Base-by-base conservation (phyloP, 2,113 vertebrate genomes). In the Sinocyclocheilus rhinocerous region DNA sequence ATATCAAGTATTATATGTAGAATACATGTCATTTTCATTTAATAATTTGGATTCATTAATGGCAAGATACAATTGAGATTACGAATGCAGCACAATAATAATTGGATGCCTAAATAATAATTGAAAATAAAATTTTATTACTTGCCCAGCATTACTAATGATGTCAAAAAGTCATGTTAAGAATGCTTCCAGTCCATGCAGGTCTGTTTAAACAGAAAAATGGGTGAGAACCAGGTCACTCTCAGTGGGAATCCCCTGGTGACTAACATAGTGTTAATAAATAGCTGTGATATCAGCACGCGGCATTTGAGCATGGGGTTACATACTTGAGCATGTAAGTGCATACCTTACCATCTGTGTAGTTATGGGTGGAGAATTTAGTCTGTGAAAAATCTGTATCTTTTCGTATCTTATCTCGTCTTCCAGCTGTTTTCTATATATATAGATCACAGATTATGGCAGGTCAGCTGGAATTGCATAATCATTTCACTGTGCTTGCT, bases 131-230 rank as follows among this genome's bases (percentile, higher is more conserved):
- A 4, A 4, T 52, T 52, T 52, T 13, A 52, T 52, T 52, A 70
- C 1, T 20, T n/a, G 0, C 36, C 13, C 24, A 61, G 2, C 12
- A 7, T n/a, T 22, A 61, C 33, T 39, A 61, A n/a, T 61, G n/a
- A n/a, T 61, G 57, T 42, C 33, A 80, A 24, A 61, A 63, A 42
- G 33, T 5, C 50, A 52, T 52, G 50, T 15, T 52, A 52, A 52
- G 12, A 52, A 52, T 52, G 50, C 13, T 15, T 52, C 50, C 13
- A 1, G 50, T 84, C 57, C 33, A 45, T 72, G 13, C 18, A 11
- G 1, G 11, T 87, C 36, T 94, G 92, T 94, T 93, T 91, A 91
- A 91, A 89, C 90, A 90, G 70, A 83, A n/a, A 76, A 86, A 83
- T 86, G 80, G 86, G 59, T 84, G 29, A 39, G 82, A 76, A 59